Base-by-base conservation (phyloP, 1,140 invertebrate species). In the Cheumatopsyche charites region DNA sequence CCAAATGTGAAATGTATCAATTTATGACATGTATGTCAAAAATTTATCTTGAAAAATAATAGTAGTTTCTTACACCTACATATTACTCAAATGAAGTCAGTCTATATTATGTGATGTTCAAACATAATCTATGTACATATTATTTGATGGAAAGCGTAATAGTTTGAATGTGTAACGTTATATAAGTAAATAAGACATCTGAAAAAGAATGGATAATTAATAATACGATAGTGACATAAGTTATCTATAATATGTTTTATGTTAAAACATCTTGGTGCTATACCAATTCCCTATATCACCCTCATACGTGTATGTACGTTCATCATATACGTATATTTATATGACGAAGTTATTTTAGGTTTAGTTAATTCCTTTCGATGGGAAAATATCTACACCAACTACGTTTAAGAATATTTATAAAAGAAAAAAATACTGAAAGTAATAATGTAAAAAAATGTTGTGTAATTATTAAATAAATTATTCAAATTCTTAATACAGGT, bases 381-480 rank as follows among this genome's bases (percentile, higher is more conserved):
- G 62, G 71, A 67, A 75, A 70, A 75, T 70, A 67, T 72, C 52
- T 75, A 75, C 74, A 75, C 74, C 74, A 75, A 75, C 69, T 75
- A 73, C 63, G 68, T 67, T 52, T 69, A 69, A 69, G 65, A 62
- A 41, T 70, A 75, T 42, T 13, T 42, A 21, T 72, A 85, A 83
- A 83, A 81, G 84, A 81, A 78, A 83, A 81, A 80, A 23, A 55
- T 26, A 58, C 55, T 58, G 23, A 58, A 58, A 58, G 55, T 58
- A 58, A 58, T 58, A 58, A 58, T 58, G 23, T 82, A 83, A 82
- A 83, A 82, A 84, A 85, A 84, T 81, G 75, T 77, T 80, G 79
- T 85, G 83, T 85, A 85, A 84, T 85, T 85, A 85, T 81, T 85
- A 85, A 85, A 85, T 85, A 85, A 85, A 85, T 79, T 85, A 84